A percentile compares a stretch with the other conserved stretches of the same genome.
Evolutionary conservation across 1,140 invertebrate species (phyloP).

Genomic region (Listronotus bonariensis): DNA sequence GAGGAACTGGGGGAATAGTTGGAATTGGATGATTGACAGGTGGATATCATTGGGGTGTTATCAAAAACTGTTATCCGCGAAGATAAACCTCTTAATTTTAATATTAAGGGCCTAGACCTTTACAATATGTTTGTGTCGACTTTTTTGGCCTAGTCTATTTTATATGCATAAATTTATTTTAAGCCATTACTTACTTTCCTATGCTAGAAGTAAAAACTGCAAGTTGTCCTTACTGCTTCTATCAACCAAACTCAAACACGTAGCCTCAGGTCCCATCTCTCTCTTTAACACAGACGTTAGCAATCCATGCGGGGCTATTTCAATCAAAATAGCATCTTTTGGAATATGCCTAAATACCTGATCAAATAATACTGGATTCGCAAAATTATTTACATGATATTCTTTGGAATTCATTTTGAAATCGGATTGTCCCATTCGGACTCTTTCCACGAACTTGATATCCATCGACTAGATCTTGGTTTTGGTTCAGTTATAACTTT

Average conservation of each 20-base stretch:
- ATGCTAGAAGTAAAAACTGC: conserved; percentile 69
- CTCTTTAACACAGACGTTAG: conserved; percentile 70
- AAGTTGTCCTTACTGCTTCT: conserved; percentile 69
- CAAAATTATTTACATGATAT: conserved; percentile 90
- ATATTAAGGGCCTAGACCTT: too few relatives aligned
- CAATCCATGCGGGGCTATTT: conserved; percentile 83
- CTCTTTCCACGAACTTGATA: conserved; percentile 83
- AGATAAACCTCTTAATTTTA: too few relatives aligned
- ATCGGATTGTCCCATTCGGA: conserved; percentile 70
- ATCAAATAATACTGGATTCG: conserved; percentile 82
- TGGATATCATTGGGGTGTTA: too few relatives aligned
- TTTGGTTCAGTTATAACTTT: conserved; percentile 73
- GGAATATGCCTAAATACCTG: conserved; percentile 78
- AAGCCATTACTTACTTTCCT: conserved; percentile 68
- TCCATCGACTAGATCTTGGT: conserved; percentile 75
- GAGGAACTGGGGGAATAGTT: too few relatives aligned
- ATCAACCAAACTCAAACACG: conserved; percentile 80
- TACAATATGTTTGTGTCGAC: too few relatives aligned
- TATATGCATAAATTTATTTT: too few relatives aligned
- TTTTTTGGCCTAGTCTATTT: too few relatives aligned
- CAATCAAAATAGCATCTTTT: conserved; percentile 75
- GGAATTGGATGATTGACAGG: too few relatives aligned
- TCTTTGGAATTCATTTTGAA: conserved; percentile 78
- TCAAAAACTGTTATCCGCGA: too few relatives aligned
- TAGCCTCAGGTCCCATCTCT: conserved; percentile 65